A percentile compares a stretch with the other conserved stretches of the same genome.
Evolutionary conservation across 2,113 vertebrate species (phyloP).

Genomic region (Mus spicilegus): DNA sequence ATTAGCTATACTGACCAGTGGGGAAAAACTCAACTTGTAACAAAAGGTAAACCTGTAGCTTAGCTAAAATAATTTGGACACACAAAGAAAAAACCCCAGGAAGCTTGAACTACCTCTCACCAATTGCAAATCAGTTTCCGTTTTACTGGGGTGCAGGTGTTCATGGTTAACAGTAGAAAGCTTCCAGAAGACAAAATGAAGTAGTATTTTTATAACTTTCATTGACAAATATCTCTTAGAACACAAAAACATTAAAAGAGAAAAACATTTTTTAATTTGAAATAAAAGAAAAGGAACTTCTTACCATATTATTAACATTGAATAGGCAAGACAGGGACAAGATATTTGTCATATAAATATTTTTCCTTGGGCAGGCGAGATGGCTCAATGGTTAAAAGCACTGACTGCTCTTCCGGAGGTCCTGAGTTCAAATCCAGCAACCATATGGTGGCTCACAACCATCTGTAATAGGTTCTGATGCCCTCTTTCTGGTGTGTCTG

Average conservation of each 20-base stretch:
- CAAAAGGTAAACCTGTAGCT: background rate
- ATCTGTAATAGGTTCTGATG: too few relatives aligned
- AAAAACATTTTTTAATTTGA: background rate
- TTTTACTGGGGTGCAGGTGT: background rate
- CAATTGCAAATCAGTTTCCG: background rate
- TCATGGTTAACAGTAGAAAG: background rate
- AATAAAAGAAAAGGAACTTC: background rate
- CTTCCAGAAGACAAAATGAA: background rate
- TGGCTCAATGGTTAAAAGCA: too few relatives aligned
- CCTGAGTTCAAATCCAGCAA: too few relatives aligned
- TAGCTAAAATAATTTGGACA: background rate
- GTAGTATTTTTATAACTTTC: constrained; percentile 2
- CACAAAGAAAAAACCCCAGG: background rate
- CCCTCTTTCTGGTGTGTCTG: too few relatives aligned
- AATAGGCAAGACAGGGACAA: background rate
- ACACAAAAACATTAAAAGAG: background rate
- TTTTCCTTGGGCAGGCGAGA: too few relatives aligned
- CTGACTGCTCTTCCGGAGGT: too few relatives aligned
- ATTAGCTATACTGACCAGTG: background rate
- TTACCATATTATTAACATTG: background rate
- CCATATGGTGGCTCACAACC: too few relatives aligned
- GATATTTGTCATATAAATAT: background rate
- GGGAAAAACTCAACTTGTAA: background rate
- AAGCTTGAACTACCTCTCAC: background rate
- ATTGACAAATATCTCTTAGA: constrained; percentile 21